phyloP scores from a whole-genome alignment of 2,888 invertebrate genomes.

The Napeogenes inachia region DNA sequence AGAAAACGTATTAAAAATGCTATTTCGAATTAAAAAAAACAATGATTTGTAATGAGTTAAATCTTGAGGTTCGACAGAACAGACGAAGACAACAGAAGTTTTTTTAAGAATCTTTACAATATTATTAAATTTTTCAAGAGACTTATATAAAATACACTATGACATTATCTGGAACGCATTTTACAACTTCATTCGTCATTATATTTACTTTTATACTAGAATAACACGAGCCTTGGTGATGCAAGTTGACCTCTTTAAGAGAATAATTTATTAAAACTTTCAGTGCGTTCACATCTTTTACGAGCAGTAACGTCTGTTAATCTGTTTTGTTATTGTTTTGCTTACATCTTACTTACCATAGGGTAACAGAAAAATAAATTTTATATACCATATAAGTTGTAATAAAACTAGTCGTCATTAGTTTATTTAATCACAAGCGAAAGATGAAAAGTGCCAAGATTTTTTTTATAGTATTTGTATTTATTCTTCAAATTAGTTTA shows the following conservation, averaged over 20 bases:
- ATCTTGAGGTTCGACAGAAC: too few relatives aligned
- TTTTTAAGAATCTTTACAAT: neutral
- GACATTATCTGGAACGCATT: constrained; percentile 5
- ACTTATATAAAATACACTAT: neutral
- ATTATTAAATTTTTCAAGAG: neutral
- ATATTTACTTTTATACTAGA: neutral
- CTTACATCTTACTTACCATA: neutral
- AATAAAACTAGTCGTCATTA: constrained; percentile 1
- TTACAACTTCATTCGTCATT: too few relatives aligned
- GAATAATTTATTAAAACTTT: neutral
- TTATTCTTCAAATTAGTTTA: constrained; percentile 22
- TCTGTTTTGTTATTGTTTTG: neutral
- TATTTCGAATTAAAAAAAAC: too few relatives aligned
- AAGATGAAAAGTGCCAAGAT: constrained; percentile 14
- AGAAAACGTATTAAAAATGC: too few relatives aligned
- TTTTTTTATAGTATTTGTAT: constrained; percentile 19
- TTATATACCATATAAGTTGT: neutral
- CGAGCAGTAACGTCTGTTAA: neutral
- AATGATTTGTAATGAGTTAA: too few relatives aligned
- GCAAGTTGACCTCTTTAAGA: neutral
- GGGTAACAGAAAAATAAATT: neutral
- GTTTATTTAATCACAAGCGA: neutral
- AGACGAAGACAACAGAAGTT: too few relatives aligned
- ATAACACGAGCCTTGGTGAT: neutral
- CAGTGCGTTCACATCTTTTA: constrained; percentile 4